Conservation (phyloP, 92 coral and sea anemone genomes). For the Umimayanthus chanpuru region DNA sequence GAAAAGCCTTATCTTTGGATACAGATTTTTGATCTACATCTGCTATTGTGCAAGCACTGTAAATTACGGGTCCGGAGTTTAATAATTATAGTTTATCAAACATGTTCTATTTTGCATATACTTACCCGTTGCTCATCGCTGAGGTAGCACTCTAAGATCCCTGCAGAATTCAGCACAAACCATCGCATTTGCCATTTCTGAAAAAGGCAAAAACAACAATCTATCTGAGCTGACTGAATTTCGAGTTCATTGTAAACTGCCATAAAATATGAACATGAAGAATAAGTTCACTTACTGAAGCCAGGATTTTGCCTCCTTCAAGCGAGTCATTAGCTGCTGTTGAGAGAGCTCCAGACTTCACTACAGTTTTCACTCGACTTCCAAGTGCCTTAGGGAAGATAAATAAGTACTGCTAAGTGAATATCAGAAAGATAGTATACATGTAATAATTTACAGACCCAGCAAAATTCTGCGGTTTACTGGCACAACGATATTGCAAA, state of each 20-base stretch:
- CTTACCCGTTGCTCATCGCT: conserved; percentile 77
- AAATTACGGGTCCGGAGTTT: conserved; percentile 11
- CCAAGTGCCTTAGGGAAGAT: conserved; percentile 45
- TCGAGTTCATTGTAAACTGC: conserved; percentile 40
- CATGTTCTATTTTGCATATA: conserved; percentile 18
- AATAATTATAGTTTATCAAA: conserved; percentile 49
- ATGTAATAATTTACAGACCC: background rate
- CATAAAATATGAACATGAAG: conserved; percentile 51
- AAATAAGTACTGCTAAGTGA: background rate
- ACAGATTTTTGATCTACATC: conserved; percentile 19
- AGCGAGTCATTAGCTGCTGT: conserved; percentile 70
- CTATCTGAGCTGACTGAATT: background rate
- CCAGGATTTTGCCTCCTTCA: conserved; percentile 51
- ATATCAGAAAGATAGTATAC: background rate
- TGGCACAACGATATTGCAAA: conserved; percentile 1
- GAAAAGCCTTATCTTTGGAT: background rate
- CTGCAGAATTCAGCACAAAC: conserved; percentile 91
- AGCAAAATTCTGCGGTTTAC: background rate
- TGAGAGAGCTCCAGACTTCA: conserved; percentile 85
- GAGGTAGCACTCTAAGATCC: conserved; percentile 76
- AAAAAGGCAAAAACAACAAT: conserved; percentile 26
- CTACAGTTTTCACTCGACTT: conserved; percentile 67
- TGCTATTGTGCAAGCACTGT: conserved; percentile 38
- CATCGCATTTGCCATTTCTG: conserved; percentile 95
- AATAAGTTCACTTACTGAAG: conserved; percentile 49